Evolutionary conservation across 2,113 vertebrate genomes (phyloP), one percentile per base, ranked within the genome.

Genomic region (Macroglossus sobrinus): DNA sequence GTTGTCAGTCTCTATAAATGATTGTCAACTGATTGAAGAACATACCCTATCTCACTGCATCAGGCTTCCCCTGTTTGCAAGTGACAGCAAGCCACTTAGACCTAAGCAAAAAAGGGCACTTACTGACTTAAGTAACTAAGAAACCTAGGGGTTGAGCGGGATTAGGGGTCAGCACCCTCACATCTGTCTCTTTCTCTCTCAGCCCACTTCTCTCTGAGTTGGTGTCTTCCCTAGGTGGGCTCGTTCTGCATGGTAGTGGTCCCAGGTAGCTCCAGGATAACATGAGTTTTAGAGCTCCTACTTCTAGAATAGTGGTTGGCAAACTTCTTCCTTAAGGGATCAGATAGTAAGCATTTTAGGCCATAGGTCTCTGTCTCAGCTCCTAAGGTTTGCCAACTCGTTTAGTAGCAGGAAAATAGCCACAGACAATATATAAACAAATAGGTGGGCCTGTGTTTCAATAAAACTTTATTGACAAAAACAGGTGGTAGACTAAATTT

Each of bases 351-450:
- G 8, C 26, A 10, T 9, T 88, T 69, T 26, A 43, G 59, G 19
- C 63, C 28, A 0, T 28, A 3, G 12, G 2, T 35, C 10, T 75
- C 35, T 6, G 3, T 30, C 3, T 7, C 9, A 21, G 4, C 12
- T 35, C 24, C 21, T 26, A 43, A 64, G 35, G 21, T 80, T 16
- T 53, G n/a, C 38, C 19, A 3, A 50, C 14, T 50, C 15, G 15
- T 50, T 50, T 7, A 57, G 14, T 30, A 35, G 24, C 38, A 43
- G 76, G 55, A 92, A 53, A 8, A n/a, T 30, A 92, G 74, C 72
- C 19, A 33, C 15, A 55, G 68, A 68, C 0, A 6, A 3, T 63
- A 14, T 18, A 10, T 57, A 38, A 90, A 53, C 53, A 57, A 21
- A 9, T 30, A 53, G 43, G 21, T 1, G 1, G 1, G 68, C 30